Evolutionary conservation across 2,888 invertebrate genomes (phyloP), one percentile per base, ranked within the genome.

Genomic region (Chirona hameri): DNA sequence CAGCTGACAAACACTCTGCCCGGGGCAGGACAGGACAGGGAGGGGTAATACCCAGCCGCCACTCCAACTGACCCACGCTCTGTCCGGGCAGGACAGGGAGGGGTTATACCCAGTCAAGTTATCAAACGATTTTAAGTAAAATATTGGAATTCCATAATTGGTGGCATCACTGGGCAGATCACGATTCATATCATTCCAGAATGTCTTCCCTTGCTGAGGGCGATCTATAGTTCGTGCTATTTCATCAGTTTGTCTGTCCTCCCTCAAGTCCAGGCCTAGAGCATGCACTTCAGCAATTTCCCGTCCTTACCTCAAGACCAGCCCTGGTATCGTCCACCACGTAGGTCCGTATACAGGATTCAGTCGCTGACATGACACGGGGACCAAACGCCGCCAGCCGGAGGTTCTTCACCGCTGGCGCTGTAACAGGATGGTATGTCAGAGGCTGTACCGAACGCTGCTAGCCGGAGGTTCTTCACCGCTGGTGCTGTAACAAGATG

Each of bases 311-410:
- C 88, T 97, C 95, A 87, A 95, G 92, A 46, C 96, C 95, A 86
- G 95, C 95, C 82, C 94, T 94, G 15, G 96, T 97, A 87, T 98
- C 98, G 87, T 97, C 96, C 83, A 98, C 91, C 82, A 96, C 94
- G 88, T 98, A 97, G 82, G 98, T 93, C 85, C 97, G 91, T 84
- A 99, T 90, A 86, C 91, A 94, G 88, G 93, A 94, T 87, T 94
- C 94, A 85, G 92, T 90, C 65, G 93, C 92, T 83, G 91, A 88
- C 29, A 86, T 86, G n/a, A 87, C 85, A 86, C 92, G 91, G 83
- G 93, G 93, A 46, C 95, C 94, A 88, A 97, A 99, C 55, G 96
- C 92, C 39, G 95, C 95, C 46, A 99, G 89, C 87, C 27, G 87
- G 86, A 98, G 91, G 86, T 95, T 91, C 89, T 99, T 98, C 12